These are phyloP conservation scores for Tenthredo mesomela DNA, from an alignment of 2,888 invertebrate species.

Conservation along the genomic window DNA sequence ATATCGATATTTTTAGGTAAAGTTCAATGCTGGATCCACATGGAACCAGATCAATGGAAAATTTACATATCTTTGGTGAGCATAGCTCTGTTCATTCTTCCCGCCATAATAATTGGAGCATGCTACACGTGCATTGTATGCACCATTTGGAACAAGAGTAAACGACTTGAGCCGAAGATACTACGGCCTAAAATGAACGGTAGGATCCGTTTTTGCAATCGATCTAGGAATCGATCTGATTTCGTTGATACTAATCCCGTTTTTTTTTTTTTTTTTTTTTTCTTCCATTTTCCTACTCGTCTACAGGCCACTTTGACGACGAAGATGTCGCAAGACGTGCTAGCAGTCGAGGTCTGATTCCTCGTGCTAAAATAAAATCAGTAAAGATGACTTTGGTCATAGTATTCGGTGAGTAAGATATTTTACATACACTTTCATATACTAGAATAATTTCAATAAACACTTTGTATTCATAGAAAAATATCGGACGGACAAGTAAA, in stretches of 20 bases:
- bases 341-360: conserved; percentile 93
- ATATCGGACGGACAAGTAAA: not conserved
- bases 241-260: not conserved
- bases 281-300: not conserved
- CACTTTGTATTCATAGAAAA: conserved; percentile 18
- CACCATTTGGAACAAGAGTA: conserved; percentile 79
- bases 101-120: conserved; percentile 78
- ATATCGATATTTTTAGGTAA: conserved; percentile 59
- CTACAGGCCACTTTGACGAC: conserved; percentile 52
- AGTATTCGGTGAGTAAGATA: conserved; percentile 86
- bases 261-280: not conserved
- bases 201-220: conserved; percentile 5
- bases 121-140: conserved; percentile 79
- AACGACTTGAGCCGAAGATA: conserved; percentile 66
- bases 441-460: not conserved
- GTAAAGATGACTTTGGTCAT: conserved; percentile 97
- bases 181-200: conserved; percentile 50
- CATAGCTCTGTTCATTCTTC: conserved; percentile 77
- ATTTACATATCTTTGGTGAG: conserved; percentile 78
- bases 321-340: conserved; percentile 83
- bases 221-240: not conserved
- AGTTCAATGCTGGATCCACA: conserved; percentile 76
- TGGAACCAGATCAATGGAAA: conserved; percentile 75
- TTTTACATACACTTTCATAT: conserved; percentile 24
- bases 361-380: conserved; percentile 95